Evolutionary conservation across 1,140 invertebrate genomes (phyloP).

Genomic region (Zaprionus lachaisei): DNA sequence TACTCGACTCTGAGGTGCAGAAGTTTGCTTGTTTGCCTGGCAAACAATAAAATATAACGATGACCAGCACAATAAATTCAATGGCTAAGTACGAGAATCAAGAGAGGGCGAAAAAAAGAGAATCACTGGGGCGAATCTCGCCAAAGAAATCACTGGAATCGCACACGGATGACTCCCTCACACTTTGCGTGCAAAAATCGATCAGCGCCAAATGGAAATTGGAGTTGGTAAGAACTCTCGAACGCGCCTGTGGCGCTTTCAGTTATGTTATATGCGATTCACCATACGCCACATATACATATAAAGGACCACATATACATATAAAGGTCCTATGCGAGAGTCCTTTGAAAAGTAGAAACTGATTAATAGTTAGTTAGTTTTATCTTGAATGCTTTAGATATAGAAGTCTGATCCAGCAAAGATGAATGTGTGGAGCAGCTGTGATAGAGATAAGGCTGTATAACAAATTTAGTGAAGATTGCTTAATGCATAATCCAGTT

Average conservation of each 20-base stretch:
- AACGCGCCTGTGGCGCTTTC: slow-evolving; percentile 51
- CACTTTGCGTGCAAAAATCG: slow-evolving; percentile 83
- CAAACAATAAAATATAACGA: slow-evolving; percentile 76
- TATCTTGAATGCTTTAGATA: background rate
- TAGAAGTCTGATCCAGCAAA: background rate
- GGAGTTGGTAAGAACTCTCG: slow-evolving; percentile 62
- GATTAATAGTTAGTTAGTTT: background rate
- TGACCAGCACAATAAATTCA: slow-evolving; percentile 75
- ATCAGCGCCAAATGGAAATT: slow-evolving; percentile 81
- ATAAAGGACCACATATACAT: background rate
- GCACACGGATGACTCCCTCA: slow-evolving; percentile 63
- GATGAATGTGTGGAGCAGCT: background rate
- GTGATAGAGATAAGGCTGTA: background rate
- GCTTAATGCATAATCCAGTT: background rate
- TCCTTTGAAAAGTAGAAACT: background rate
- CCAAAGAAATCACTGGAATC: slow-evolving; percentile 10
- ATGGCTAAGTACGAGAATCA: slow-evolving; percentile 71
- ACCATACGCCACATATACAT: slow-evolving; percentile 19
- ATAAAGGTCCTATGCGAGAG: background rate
- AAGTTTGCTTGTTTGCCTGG: slow-evolving; percentile 59
- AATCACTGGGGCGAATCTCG: slow-evolving; percentile 1
- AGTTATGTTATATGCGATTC: slow-evolving; percentile 47
- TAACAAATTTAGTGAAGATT: background rate
- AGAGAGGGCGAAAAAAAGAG: background rate
- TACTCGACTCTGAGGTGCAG: slow-evolving; percentile 53